These are phyloP conservation scores for Drosophila tsacasi DNA, from an alignment of 1,140 invertebrate species.

Conservation along the genomic window DNA sequence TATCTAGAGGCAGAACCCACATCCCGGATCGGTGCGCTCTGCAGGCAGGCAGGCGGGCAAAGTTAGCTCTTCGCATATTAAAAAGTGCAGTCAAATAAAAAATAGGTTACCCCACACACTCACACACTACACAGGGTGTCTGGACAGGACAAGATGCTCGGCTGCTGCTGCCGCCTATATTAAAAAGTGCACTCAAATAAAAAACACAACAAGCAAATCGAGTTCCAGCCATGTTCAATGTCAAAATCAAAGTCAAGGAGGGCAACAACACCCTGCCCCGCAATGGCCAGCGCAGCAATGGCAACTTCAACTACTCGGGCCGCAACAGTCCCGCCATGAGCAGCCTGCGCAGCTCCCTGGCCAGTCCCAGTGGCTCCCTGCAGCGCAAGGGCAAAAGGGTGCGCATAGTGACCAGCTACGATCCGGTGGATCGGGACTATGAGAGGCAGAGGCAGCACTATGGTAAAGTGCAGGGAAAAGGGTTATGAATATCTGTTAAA, in stretches of 20 bases:
- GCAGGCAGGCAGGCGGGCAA: conserved; percentile 4
- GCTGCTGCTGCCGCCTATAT: conserved; percentile 44
- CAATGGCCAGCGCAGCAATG: conserved; percentile 60
- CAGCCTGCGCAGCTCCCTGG: conserved; percentile 79
- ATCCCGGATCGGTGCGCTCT: conserved; percentile 20
- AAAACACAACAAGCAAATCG: conserved; percentile 17
- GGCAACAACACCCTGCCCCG: conserved; percentile 83
- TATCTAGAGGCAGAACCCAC: conserved; percentile 3
- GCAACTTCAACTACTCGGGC: conserved; percentile 37
- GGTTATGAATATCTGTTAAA: not conserved
- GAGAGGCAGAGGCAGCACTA: conserved; percentile 68
- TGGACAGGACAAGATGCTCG: conserved; percentile 42
- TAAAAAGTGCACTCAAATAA: conserved; percentile 69
- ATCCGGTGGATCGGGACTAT: conserved; percentile 64
- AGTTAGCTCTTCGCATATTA: conserved; percentile 43
- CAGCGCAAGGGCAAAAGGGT: conserved; percentile 78
- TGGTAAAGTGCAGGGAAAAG: conserved; percentile 50
- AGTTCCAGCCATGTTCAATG: conserved; percentile 79
- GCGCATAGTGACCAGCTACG: conserved; percentile 80
- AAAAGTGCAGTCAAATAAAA: conserved; percentile 62
- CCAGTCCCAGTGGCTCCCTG: conserved; percentile 72
- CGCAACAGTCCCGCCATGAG: conserved; percentile 77
- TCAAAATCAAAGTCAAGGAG: conserved; percentile 85
- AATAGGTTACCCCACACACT: conserved; percentile 20
- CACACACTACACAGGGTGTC: conserved; percentile 34